A percentile compares a stretch with the other conserved stretches of the same genome.
Conservation (phyloP, 2,888 invertebrate genomes). For the Julus scanicus region DNA sequence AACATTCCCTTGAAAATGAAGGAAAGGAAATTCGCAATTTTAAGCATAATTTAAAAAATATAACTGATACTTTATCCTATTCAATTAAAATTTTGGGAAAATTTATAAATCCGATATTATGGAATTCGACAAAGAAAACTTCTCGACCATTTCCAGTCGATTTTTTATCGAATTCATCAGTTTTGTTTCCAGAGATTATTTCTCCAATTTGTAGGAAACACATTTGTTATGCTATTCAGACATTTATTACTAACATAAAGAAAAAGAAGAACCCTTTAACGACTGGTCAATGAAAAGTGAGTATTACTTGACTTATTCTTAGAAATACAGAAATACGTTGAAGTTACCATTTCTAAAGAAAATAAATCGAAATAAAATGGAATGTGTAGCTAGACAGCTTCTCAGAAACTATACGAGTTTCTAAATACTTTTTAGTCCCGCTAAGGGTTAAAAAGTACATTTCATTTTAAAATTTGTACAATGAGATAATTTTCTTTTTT, state of each 20-base stretch:
- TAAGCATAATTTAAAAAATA: not conserved
- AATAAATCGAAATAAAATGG: no score
- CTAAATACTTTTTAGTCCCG: no score
- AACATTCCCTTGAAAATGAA: not conserved
- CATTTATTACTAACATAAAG: not conserved
- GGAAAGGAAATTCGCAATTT: not conserved
- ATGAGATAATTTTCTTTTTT: no score
- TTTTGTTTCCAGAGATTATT: slow-evolving; percentile 7
- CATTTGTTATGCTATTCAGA: not conserved
- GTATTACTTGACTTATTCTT: not conserved
- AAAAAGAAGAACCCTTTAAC: not conserved
- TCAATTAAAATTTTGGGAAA: not conserved
- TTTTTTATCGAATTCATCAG: not conserved
- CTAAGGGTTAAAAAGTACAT: no score
- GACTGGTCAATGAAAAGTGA: not conserved
- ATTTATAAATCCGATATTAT: not conserved
- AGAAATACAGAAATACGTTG: no score
- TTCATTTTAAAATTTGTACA: no score
- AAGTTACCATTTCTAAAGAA: no score
- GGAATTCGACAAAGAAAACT: not conserved
- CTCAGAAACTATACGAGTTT: no score
- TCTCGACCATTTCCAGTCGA: not conserved
- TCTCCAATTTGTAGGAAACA: not conserved
- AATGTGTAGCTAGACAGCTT: no score
- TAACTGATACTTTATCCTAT: not conserved